Conservation (phyloP, 1,140 invertebrate species). For the Drosophila setifemur region DNA sequence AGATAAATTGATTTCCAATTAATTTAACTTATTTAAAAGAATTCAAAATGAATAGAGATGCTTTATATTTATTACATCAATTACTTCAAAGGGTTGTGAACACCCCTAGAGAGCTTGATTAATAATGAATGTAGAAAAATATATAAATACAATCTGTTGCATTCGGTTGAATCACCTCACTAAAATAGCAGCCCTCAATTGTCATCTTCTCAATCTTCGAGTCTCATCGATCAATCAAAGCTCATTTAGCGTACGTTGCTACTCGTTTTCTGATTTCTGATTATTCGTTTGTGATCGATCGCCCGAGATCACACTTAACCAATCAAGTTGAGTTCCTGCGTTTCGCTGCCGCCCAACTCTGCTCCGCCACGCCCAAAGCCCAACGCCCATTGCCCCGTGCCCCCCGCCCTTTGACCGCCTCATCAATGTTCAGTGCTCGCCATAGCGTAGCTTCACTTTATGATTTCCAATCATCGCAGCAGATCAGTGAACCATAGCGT, state of each 20-base stretch:
- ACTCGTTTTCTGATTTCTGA: conserved; percentile 8
- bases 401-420: conserved; percentile 9
- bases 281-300: conserved; percentile 37
- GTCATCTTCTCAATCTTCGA: conserved; percentile 54
- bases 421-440: conserved; percentile 20
- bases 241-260: conserved; percentile 52
- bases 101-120: not conserved
- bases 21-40: no score
- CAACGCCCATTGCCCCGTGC: conserved; percentile 1
- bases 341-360: conserved; percentile 11
- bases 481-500: conserved; percentile 44
- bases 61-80: not conserved
- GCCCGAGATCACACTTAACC: conserved; percentile 34
- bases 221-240: conserved; percentile 63
- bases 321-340: conserved; percentile 55
- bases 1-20: no score
- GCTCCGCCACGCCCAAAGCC: conserved; percentile 23
- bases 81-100: not conserved
- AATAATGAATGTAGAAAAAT: not conserved
- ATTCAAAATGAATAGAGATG: no score
- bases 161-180: conserved; percentile 14
- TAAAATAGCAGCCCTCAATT: conserved; percentile 9
- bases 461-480: conserved; percentile 46
- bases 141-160: conserved; percentile 20
- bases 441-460: conserved; percentile 24